Base-by-base conservation (phyloP, 2,888 invertebrate species). In the Pandemis heparana region DNA sequence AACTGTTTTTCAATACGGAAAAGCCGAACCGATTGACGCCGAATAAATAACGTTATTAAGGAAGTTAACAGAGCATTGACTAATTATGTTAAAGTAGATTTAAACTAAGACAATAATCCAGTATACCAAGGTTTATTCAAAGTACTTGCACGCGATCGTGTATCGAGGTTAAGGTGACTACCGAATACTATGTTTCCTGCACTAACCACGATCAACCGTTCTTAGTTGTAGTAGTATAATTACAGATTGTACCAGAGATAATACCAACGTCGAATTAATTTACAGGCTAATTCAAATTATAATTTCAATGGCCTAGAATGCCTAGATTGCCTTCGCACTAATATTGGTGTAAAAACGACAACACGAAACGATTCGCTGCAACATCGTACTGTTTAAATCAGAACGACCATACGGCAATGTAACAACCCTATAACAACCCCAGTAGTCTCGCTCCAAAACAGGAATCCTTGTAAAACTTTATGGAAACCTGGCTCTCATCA, bases 111-210 rank as follows among this genome's bases (percentile, higher is more conserved):
- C 76, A 78, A 76, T 59, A 75, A 75, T 75, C 51, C 39, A 65
- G 70, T 75, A 68, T 71, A 81, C 73, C 89, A 87, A 89, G 89
- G 88, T 79, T 82, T 75, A 69, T 75, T 70, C 74, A 75, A 78
- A 78, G 76, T 81, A 77, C 80, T 46, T 10, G 83, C 89, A 91
- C 87, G 89, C 90, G 80, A 89, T 77, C 74, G 84, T 80, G 83
- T 82, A 92, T 83, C 83, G 85, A 83, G 92, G 92, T 91, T 86
- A 92, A 92, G 92, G 92, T 83, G 81, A 89, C 77, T 75, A 79
- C 82, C 78, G 76, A 80, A 81, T 78, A 77, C 79, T 76, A 80
- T 81, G 81, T 85, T 89, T 89, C 88, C 89, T 89, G 78, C 76
- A 78, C 78, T 76, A 78, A 74, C 69, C 46, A 64, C 77, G 78